Conservation (phyloP, 2,113 vertebrate species). For the Peromyscus polionotus region DNA sequence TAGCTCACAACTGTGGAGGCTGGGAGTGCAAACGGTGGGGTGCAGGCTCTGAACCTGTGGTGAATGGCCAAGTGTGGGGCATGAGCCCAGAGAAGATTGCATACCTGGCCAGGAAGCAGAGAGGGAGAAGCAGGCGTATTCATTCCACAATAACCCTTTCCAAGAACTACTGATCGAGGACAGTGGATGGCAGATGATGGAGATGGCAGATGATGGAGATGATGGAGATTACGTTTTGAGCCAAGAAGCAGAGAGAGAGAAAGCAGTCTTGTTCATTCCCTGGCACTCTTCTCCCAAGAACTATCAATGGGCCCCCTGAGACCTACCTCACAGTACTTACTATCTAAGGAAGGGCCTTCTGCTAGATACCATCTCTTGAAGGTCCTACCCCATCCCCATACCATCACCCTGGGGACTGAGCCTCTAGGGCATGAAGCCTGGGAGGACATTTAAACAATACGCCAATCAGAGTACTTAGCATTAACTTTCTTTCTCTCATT, state of each 20-base stretch:
- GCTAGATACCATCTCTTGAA: neutral
- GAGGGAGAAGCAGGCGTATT: neutral
- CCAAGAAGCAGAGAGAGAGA: neutral
- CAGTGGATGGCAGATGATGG: neutral
- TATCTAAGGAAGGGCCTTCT: neutral
- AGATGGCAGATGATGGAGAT: neutral
- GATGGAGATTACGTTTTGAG: neutral
- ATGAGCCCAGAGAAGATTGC: neutral
- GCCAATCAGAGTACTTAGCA: neutral
- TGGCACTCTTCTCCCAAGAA: neutral
- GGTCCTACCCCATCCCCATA: neutral
- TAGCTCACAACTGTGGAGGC: neutral
- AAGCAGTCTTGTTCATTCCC: neutral
- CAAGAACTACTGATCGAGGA: neutral
- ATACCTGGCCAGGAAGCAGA: neutral
- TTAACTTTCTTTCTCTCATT: neutral
- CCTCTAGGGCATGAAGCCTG: neutral
- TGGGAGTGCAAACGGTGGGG: neutral
- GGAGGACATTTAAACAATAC: neutral
- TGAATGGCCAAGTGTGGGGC: neutral
- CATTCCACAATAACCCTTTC: neutral
- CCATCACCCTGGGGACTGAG: neutral
- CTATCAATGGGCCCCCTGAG: neutral
- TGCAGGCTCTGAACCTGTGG: neutral
- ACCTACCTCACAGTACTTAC: neutral